A percentile compares a stretch with the other conserved stretches of the same genome.
phyloP scores from a whole-genome alignment of 2,113 vertebrate species.

The Myanophis thanlyinensis region DNA sequence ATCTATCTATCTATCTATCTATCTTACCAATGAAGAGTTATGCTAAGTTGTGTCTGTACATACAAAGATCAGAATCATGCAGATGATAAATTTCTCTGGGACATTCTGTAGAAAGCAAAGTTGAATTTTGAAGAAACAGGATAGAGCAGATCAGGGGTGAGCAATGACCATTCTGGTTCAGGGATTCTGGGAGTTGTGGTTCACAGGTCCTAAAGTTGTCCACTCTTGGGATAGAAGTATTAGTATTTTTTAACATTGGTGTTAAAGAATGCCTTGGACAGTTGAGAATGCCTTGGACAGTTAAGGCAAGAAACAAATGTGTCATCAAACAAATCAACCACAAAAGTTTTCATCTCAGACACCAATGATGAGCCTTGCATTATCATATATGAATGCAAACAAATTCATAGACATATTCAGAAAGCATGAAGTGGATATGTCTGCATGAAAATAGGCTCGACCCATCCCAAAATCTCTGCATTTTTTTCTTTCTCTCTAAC shows the following conservation, averaged over 20 bases:
- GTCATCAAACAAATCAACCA: neutral
- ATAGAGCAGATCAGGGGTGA: neutral
- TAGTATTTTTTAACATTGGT: neutral
- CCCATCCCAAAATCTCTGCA: neutral
- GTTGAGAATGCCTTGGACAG: neutral
- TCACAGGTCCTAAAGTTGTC: neutral
- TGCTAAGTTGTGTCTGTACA: neutral
- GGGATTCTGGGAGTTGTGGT: neutral
- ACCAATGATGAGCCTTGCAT: neutral
- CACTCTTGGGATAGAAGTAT: neutral
- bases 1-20: too few relatives aligned
- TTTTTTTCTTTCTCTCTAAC: accelerated
- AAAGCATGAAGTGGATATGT: neutral
- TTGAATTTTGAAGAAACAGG: neutral
- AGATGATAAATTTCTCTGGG: neutral
- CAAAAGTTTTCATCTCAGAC: neutral
- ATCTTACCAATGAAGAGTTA: too few relatives aligned
- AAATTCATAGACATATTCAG: neutral
- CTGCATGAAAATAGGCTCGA: neutral
- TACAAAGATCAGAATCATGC: neutral
- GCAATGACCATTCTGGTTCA: neutral
- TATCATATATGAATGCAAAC: neutral
- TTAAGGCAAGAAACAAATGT: neutral
- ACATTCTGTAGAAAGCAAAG: neutral
- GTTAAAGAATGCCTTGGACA: neutral